Base-by-base conservation (phyloP, 1,140 invertebrate genomes). In the Leptopilina clavipes region DNA sequence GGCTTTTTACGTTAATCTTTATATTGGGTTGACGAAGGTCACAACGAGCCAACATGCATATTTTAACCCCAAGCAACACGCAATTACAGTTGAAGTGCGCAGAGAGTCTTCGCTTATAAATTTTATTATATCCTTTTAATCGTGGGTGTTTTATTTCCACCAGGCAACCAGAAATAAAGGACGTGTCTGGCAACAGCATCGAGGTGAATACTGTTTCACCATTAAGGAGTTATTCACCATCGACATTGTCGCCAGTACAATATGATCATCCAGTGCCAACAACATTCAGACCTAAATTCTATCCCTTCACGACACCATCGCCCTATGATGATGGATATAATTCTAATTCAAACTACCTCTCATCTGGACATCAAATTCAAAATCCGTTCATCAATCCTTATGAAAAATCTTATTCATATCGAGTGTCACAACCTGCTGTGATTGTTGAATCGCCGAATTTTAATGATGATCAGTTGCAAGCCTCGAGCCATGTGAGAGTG, bases 121-220 rank as follows among this genome's bases (percentile, higher is more conserved):
- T 40, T 40, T 40, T 40, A 40, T 8, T 40, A 31, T 31, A 40
- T 40, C 37, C 37, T 40, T 40, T 40, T 3, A 40, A 65, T 31
- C 59, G 59, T 31, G 12, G 18, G 40, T 72, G 22, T 72, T 48
- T 7, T 73, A 52, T n/a, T 43, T 79, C 78, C 81, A 17, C 1
- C 84, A 90, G 89, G 37, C 83, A 86, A 80, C 80, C 86, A 10
- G 83, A 85, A 74, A 40, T 85, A 17, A 87, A 85, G 59, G 86
- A 88, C 71, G 76, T 87, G 1, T 74, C 87, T 12, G 85, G 84
- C 40, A 90, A 90, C 72, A 88, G 86, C 18, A 89, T 90, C 18
- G 89, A 86, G 70, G 72, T 75, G 10, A 86, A 81, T 71, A 84
- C 81, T 12, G 80, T 81, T 17, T 82, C 82, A 52, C 81, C 83